phyloP scores from a whole-genome alignment of 2,888 invertebrate species.

The Eristalis pertinax region DNA sequence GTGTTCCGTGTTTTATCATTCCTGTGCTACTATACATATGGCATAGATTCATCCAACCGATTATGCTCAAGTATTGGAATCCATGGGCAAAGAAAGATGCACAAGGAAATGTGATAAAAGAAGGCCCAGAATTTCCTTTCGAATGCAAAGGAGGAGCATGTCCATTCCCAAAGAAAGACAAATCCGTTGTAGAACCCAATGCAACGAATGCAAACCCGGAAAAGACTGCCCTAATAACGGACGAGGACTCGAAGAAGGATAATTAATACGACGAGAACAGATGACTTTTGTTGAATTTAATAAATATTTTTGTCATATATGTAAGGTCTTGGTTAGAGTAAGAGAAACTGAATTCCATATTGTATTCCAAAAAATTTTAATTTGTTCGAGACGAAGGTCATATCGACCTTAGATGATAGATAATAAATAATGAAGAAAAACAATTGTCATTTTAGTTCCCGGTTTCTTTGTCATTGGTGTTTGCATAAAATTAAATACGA shows the following conservation, averaged over 20 bases:
- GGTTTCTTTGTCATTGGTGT: not conserved
- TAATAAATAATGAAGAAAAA: not conserved
- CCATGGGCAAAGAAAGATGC: constrained; percentile 88
- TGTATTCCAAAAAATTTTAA: constrained; percentile 27
- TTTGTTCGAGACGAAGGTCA: constrained; percentile 51
- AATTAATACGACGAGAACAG: constrained; percentile 5
- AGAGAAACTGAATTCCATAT: constrained; percentile 13
- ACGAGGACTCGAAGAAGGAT: constrained; percentile 55
- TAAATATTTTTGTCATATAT: constrained; percentile 1
- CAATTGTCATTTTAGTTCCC: not conserved
- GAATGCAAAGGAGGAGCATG: constrained; percentile 84
- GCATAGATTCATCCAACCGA: constrained; percentile 92
- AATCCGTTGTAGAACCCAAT: not conserved
- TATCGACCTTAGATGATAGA: not conserved
- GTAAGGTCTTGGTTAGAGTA: constrained; percentile 16
- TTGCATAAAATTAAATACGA: not conserved
- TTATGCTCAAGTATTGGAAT: constrained; percentile 91
- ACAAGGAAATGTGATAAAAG: constrained; percentile 83
- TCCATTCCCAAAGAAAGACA: constrained; percentile 75
- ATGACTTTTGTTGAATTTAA: not conserved
- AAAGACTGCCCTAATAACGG: not conserved
- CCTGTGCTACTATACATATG: constrained; percentile 91
- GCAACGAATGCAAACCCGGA: not conserved
- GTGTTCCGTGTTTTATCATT: constrained; percentile 92
- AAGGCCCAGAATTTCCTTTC: constrained; percentile 83